Evolutionary conservation across 2,113 vertebrate genomes (phyloP), one percentile per base, ranked within the genome.

Genomic region (Embiotoca jacksoni): DNA sequence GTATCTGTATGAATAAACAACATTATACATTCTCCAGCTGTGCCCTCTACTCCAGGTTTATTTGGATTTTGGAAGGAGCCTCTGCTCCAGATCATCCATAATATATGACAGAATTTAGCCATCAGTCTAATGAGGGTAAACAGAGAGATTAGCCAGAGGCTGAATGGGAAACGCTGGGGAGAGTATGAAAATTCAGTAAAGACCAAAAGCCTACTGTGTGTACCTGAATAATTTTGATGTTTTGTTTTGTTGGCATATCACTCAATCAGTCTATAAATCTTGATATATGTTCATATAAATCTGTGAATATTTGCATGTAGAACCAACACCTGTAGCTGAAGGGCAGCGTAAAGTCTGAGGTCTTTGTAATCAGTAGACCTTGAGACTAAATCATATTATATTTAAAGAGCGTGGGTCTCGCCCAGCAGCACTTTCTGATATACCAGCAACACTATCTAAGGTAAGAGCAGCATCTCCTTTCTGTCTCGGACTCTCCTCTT

Each of bases 51-150:
- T 88, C 72, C 75, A 82, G 80, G 80, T 56, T 72, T 91, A 84
- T 88, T 85, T 85, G 80, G 88, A 67, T 85, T 89, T 90, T 81
- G 77, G 70, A 82, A 78, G 80, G 69, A 88, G 79, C 62, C 75
- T 73, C 72, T 88, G 68, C 83, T 88, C 60, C 69, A 80, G 55
- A 83, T 87, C 86, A 91, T 91, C 80, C 80, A 90, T 92, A 90
- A 92, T 92, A 89, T 78, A 91, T 89, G 74, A 88, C 84, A 85
- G 65, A 68, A 75, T 86, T 89, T 85, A 86, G 78, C 82, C 80
- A 83, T 88, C 89, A 84, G 80, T 88, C 82, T 90, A 83, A 93
- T 80, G 75, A 83, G 83, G 75, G 83, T 89, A 91, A 92, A 88
- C 82, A 90, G 53, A 82, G 69, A 73, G 57, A 86, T 83, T 88